Base-by-base conservation (phyloP, 1,140 invertebrate genomes). In the Lethocerus indicus region DNA sequence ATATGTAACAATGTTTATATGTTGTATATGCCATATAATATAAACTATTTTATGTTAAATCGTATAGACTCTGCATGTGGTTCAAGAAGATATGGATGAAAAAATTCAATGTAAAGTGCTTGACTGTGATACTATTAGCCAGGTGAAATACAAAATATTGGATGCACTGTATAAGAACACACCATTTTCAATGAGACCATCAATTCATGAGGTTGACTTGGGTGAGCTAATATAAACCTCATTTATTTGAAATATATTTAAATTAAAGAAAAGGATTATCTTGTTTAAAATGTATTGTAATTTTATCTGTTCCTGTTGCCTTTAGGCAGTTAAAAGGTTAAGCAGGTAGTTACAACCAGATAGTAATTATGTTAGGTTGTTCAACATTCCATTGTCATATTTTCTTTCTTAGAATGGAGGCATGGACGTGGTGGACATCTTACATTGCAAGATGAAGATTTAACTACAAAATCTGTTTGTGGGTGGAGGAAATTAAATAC, bases 41-140 rank as follows among this genome's bases (percentile, higher is more conserved):
- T n/a, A n/a, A n/a, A n/a, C n/a, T n/a, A n/a, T n/a, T n/a, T n/a
- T n/a, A n/a, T n/a, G n/a, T n/a, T n/a, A n/a, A n/a, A n/a, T n/a
- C n/a, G n/a, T 66, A 36, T 60, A 77, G 75, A 89, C 87, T 1
- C 67, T 96, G 29, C 86, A 93, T 64, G 85, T 97, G 48, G 75
- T 94, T 20, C 87, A 93, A 63, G 89, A 95, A 62, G 87, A 93
- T 67, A 71, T 92, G 53, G 83, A 92, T 66, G 86, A 95, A 59
- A 91, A 96, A 67, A 82, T 95, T 49, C 84, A 90, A 60, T 94
- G 91, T 64, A 91, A 89, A 69, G 90, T 96, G 0, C 73, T 98
- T 47, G 92, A 97, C 69, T 98, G 93, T 75, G 95, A 99, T 74
- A 96, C 91, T 24, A 94, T 98, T 64, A 89, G 83, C 51, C 95